Conservation (phyloP, 1,140 invertebrate species). For the Aricia agestis region DNA sequence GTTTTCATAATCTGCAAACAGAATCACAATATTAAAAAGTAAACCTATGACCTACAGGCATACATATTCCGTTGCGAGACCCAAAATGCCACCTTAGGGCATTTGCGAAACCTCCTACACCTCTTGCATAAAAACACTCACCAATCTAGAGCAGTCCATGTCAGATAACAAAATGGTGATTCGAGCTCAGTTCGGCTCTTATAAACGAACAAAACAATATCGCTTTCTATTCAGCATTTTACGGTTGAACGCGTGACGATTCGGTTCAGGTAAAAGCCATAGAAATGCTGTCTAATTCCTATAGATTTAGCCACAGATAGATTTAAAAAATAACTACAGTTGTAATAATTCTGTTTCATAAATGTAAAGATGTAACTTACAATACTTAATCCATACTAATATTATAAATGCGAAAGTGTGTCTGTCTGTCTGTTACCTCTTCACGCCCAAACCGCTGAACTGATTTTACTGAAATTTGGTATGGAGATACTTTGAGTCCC, state of each 20-base stretch:
- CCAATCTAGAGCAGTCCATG: conserved; percentile 52
- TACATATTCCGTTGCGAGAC: not conserved
- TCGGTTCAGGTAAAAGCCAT: conserved; percentile 23
- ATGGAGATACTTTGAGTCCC: too few species aligned
- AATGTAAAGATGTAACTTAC: too few species aligned
- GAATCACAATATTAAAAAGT: not conserved
- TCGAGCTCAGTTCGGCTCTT: conserved; percentile 44
- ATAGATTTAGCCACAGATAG: not conserved
- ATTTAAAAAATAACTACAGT: not conserved
- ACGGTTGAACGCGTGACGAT: conserved; percentile 41
- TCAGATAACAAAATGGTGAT: conserved; percentile 40
- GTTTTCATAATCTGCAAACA: too few species aligned
- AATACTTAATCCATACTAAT: too few species aligned
- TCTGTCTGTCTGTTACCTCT: too few species aligned
- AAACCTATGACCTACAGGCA: not conserved
- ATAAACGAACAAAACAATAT: conserved; percentile 62
- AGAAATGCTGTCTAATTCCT: not conserved
- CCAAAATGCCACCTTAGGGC: not conserved
- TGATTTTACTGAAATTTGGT: too few species aligned
- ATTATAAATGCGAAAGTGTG: too few species aligned
- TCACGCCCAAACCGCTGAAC: too few species aligned
- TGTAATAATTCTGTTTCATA: too few species aligned
- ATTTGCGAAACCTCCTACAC: conserved; percentile 17
- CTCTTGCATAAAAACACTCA: conserved; percentile 40
- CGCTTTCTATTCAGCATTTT: conserved; percentile 60